phyloP scores from a whole-genome alignment of 2,797 vertebrate genomes.

The Cyclura pinguis region DNA sequence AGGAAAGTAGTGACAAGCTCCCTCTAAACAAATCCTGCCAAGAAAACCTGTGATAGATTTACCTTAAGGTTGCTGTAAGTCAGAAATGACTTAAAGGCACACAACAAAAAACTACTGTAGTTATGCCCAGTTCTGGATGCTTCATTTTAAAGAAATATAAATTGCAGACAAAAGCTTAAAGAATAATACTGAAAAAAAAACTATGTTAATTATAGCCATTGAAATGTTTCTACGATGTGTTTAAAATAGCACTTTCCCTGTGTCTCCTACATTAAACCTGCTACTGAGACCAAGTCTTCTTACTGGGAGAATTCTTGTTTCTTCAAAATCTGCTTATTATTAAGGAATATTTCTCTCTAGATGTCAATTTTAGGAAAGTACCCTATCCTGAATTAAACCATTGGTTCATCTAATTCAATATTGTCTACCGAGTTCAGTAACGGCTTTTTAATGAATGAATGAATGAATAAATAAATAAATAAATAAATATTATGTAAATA shows the following conservation, averaged over 20 bases:
- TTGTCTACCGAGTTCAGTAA: not conserved
- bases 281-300: not conserved
- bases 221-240: not conserved
- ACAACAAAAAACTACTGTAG: too few relatives aligned
- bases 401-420: not conserved
- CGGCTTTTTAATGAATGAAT: too few relatives aligned
- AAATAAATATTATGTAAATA: too few relatives aligned
- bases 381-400: too few relatives aligned
- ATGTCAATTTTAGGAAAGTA: not conserved
- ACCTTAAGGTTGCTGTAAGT: too few relatives aligned
- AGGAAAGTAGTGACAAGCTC: too few relatives aligned
- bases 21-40: too few relatives aligned
- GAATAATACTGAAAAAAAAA: not conserved
- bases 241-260: not conserved
- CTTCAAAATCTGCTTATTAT: not conserved
- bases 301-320: not conserved
- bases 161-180: too few relatives aligned
- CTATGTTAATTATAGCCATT: not conserved
- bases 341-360: not conserved
- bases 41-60: too few relatives aligned
- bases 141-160: not conserved
- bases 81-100: too few relatives aligned
- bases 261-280: not conserved
- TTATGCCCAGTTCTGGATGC: not conserved
- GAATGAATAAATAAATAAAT: too few relatives aligned